Evolutionary conservation across 1,140 invertebrate genomes (phyloP).

Genomic region (Cyphomyrmex costatus): DNA sequence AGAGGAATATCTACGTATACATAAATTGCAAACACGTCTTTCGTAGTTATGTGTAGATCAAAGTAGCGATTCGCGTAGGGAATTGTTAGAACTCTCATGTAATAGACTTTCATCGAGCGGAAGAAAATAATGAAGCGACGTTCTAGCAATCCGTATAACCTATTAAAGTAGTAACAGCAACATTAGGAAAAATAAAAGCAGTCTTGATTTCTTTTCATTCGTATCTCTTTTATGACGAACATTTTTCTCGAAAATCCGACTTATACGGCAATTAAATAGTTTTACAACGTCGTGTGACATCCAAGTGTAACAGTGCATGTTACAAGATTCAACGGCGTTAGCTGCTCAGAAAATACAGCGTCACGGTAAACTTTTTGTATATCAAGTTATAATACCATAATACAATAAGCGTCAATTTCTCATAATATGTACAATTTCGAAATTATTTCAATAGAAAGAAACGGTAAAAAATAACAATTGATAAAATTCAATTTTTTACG

Average conservation of each 20-base stretch:
- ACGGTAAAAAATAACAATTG: background rate
- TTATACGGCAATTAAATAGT: slow-evolving; percentile 37
- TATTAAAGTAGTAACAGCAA: slow-evolving; percentile 44
- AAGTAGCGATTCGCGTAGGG: background rate
- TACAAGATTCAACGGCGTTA: slow-evolving; percentile 34
- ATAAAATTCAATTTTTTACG: background rate
- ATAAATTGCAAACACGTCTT: background rate
- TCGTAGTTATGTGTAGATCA: background rate
- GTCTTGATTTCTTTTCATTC: slow-evolving; percentile 7
- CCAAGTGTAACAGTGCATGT: slow-evolving; percentile 21
- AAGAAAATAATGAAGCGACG: slow-evolving; percentile 33
- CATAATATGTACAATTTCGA: background rate
- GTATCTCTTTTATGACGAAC: slow-evolving; percentile 33
- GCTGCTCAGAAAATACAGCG: background rate
- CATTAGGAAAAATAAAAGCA: slow-evolving; percentile 20
- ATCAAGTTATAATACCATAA: background rate
- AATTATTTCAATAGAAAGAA: background rate
- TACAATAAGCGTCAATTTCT: background rate
- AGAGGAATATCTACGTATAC: slow-evolving; percentile 6
- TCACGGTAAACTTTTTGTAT: background rate
- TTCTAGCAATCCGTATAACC: slow-evolving; percentile 2
- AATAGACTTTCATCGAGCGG: background rate
- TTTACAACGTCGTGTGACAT: slow-evolving; percentile 38
- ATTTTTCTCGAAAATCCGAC: slow-evolving; percentile 20
- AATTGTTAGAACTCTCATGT: background rate